Evolutionary conservation across 2,113 vertebrate genomes (phyloP).

Genomic region (Xiphophorus maculatus): DNA sequence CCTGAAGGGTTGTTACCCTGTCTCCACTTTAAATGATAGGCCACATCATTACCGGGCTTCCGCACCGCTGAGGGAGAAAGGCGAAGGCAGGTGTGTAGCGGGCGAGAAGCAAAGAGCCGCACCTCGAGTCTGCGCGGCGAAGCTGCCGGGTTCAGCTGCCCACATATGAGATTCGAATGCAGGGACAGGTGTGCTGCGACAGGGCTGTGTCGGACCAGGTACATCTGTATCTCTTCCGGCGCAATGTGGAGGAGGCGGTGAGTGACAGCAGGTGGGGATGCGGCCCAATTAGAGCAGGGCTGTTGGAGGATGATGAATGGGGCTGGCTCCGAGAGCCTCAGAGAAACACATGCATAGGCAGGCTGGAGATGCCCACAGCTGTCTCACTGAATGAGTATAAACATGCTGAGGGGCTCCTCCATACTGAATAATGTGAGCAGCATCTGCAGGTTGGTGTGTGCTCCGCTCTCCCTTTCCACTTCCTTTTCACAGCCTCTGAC

Average conservation of each 20-base stretch:
- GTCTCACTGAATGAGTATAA: conserved; percentile 79
- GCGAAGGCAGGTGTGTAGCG: conserved; percentile 51
- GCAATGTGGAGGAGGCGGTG: conserved; percentile 69
- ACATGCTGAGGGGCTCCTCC: conserved; percentile 74
- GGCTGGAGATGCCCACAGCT: conserved; percentile 75
- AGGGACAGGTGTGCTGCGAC: conserved; percentile 55
- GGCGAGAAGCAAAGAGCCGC: conserved; percentile 38
- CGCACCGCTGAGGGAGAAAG: conserved; percentile 55
- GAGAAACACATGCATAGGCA: conserved; percentile 66
- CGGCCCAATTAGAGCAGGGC: conserved; percentile 80
- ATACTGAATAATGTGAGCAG: conserved; percentile 67
- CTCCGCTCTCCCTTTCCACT: conserved; percentile 54
- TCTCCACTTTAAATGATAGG: conserved; percentile 74
- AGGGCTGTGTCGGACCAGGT: conserved; percentile 60
- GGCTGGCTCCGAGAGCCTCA: conserved; percentile 69
- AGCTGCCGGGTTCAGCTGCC: conserved; percentile 65
- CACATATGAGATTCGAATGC: conserved; percentile 80
- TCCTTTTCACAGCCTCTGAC: conserved; percentile 65
- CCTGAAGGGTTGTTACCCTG: conserved; percentile 60
- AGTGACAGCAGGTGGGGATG: conserved; percentile 82
- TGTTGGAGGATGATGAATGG: conserved; percentile 82
- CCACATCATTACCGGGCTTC: conserved; percentile 77
- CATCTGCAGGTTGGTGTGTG: conserved; percentile 58
- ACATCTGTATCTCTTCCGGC: conserved; percentile 77
- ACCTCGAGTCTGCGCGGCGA: conserved; percentile 51